phyloP scores from a whole-genome alignment of 53 echinoderm and acorn worm species.

The Hippasteria phrygiana region DNA sequence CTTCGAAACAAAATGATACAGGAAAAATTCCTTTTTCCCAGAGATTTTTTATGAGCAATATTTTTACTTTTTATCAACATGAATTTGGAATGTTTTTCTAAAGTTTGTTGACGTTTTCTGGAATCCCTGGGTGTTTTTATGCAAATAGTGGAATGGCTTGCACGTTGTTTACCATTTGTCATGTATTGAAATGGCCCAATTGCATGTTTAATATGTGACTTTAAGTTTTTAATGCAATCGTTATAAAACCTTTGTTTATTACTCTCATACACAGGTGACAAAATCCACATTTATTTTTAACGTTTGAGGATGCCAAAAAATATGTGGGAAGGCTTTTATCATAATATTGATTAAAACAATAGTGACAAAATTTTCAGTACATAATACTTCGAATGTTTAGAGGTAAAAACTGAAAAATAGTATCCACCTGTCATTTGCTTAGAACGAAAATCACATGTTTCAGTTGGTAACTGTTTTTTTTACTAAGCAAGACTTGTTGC shows the following conservation, averaged over 20 bases:
- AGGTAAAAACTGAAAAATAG: too few species aligned
- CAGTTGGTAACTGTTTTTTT: too few species aligned
- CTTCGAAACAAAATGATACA: background rate
- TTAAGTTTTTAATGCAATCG: constrained; percentile 9
- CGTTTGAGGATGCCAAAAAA: too few species aligned
- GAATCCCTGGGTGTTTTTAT: too few species aligned
- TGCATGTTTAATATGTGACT: constrained; percentile 38
- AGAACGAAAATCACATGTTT: too few species aligned
- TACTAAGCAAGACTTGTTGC: too few species aligned
- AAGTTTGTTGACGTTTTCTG: constrained; percentile 27
- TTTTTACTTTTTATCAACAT: constrained; percentile 63
- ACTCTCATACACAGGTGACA: background rate
- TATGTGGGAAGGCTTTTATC: too few species aligned
- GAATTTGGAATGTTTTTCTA: constrained; percentile 38
- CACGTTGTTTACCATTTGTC: constrained; percentile 18
- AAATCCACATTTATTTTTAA: background rate
- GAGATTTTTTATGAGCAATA: constrained; percentile 51
- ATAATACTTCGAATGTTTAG: too few species aligned
- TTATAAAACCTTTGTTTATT: background rate
- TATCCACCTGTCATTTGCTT: too few species aligned
- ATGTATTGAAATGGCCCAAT: constrained; percentile 54
- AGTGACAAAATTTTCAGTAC: too few species aligned
- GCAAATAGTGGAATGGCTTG: background rate
- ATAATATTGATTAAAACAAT: too few species aligned
- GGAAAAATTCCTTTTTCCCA: constrained; percentile 7